phyloP scores from a whole-genome alignment of 1,140 invertebrate species.

The Globodera rostochiensis region DNA sequence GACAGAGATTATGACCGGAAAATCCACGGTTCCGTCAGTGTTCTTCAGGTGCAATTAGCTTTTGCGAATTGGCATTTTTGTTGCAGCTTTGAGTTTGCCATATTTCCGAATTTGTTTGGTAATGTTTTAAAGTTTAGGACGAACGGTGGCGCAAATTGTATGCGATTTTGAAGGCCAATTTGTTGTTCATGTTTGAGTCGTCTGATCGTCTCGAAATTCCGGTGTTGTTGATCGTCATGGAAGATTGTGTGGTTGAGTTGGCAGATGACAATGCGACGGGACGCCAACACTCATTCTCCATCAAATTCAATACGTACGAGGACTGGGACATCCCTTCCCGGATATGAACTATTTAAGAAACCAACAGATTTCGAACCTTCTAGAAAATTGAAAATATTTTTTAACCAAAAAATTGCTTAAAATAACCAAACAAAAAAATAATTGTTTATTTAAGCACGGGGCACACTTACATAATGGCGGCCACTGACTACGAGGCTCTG shows the following conservation, averaged over 20 bases:
- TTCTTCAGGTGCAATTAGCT: slow-evolving; percentile 3
- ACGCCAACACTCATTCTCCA: slow-evolving; percentile 39
- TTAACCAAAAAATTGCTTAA: too few species aligned
- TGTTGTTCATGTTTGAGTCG: slow-evolving; percentile 45
- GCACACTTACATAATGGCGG: slow-evolving; percentile 39
- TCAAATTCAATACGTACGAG: slow-evolving; percentile 48
- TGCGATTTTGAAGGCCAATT: slow-evolving; percentile 49
- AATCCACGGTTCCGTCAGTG: slow-evolving; percentile 18
- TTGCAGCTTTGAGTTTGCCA: background rate
- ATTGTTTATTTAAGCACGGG: slow-evolving; percentile 35
- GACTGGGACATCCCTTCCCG: background rate
- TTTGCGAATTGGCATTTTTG: background rate
- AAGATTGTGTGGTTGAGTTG: slow-evolving; percentile 46
- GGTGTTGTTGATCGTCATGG: slow-evolving; percentile 41
- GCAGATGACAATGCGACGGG: slow-evolving; percentile 46
- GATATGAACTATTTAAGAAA: too few species aligned
- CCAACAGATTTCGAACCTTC: too few species aligned
- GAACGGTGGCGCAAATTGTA: slow-evolving; percentile 44
- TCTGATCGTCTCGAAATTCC: slow-evolving; percentile 36
- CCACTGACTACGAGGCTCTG: slow-evolving; percentile 37
- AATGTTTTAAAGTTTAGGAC: slow-evolving; percentile 28
- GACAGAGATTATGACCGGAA: slow-evolving; percentile 15
- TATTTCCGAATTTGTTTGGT: too few species aligned
- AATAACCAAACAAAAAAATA: too few species aligned
- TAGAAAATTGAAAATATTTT: too few species aligned